These are phyloP conservation scores for Aldrovandia affinis DNA, from an alignment of 2,797 vertebrate species.

Conservation along the genomic window DNA sequence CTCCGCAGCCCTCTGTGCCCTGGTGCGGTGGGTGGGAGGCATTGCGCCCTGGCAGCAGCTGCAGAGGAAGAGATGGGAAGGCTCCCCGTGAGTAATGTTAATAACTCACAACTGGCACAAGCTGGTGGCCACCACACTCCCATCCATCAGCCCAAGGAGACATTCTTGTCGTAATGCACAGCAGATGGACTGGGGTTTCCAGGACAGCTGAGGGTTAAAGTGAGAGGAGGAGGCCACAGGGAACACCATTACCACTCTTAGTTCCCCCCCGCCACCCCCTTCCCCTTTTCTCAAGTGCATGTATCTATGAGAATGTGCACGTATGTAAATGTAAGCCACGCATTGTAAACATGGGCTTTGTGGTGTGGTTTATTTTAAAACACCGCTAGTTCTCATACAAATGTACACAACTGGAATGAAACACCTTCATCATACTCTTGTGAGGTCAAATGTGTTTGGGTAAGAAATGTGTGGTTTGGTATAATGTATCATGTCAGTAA, in stretches of 20 bases:
- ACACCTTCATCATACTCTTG: background rate
- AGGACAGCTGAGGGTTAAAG: constrained; percentile 12
- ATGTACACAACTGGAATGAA: no score
- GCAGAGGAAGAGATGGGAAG: background rate
- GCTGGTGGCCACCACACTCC: constrained; percentile 17
- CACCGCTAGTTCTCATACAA: background rate
- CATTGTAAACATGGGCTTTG: background rate
- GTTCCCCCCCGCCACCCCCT: no score
- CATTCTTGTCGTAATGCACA: constrained; percentile 14
- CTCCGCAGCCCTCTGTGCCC: background rate
- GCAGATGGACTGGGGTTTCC: constrained; percentile 8
- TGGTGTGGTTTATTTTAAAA: background rate
- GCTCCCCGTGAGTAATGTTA: constrained; percentile 3
- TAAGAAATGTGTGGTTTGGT: background rate
- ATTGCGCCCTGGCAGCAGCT: background rate
- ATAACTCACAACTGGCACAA: constrained; percentile 20
- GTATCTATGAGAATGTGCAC: background rate
- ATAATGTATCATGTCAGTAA: background rate
- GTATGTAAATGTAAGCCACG: background rate
- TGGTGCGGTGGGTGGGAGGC: background rate
- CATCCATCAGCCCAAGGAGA: background rate
- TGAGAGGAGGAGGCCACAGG: background rate
- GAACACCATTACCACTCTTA: background rate
- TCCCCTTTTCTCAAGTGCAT: background rate
- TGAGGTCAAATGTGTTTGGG: background rate